Conservation (phyloP, 2,113 vertebrate species). For the Pygoscelis antarcticus region DNA sequence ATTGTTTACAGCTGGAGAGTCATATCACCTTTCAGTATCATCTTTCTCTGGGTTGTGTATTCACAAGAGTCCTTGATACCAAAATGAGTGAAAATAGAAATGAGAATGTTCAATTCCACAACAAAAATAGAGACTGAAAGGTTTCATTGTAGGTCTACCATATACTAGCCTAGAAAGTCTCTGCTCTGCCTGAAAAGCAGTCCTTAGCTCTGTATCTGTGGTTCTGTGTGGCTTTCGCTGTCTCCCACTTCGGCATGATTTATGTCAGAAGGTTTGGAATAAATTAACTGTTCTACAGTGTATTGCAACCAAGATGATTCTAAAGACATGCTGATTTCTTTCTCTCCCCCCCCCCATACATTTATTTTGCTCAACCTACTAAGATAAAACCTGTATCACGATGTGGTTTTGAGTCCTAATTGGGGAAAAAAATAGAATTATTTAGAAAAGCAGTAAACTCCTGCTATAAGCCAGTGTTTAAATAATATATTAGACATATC, state of each 20-base stretch:
- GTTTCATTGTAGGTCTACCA: neutral
- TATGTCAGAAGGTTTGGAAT: constrained; percentile 48
- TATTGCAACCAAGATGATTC: neutral
- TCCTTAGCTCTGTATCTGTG: neutral
- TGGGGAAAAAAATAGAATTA: neutral
- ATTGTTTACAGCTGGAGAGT: neutral
- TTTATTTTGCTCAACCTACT: neutral
- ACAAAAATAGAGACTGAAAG: neutral
- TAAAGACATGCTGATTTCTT: constrained; percentile 28
- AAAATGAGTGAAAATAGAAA: neutral
- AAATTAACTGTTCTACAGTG: constrained; percentile 53
- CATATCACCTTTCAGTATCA: neutral
- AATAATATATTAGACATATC: neutral
- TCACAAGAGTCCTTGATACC: neutral
- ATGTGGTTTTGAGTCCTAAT: neutral
- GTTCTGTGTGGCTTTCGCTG: neutral
- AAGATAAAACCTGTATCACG: neutral
- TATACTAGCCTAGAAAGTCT: neutral
- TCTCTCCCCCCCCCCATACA: neutral
- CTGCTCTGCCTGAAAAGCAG: neutral
- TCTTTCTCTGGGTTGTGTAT: neutral
- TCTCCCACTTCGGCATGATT: neutral
- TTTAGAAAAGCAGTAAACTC: neutral
- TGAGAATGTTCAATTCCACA: neutral
- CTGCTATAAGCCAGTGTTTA: neutral